phyloP scores from a whole-genome alignment of 2,113 vertebrate species.

The Pelodiscus sinensis region DNA sequence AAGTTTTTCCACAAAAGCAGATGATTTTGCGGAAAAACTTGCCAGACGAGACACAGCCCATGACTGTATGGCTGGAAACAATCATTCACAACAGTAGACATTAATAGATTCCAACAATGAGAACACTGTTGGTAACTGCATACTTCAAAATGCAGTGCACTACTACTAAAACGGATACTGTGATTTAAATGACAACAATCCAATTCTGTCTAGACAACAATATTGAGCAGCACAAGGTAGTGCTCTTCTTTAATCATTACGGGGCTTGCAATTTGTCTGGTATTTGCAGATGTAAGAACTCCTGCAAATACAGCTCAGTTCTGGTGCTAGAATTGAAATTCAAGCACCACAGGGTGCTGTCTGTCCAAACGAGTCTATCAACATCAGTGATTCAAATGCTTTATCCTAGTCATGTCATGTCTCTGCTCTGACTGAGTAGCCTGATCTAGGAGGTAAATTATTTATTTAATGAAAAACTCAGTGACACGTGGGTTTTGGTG shows the following conservation, averaged over 20 bases:
- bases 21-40: too few relatives aligned
- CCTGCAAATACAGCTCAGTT: not conserved
- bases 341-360: not conserved
- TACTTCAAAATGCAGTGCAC: conserved; percentile 46
- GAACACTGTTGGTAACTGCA: conserved; percentile 46
- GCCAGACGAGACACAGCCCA: too few relatives aligned
- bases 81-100: conserved; percentile 30
- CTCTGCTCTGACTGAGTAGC: not conserved
- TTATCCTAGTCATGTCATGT: not conserved
- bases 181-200: conserved; percentile 51
- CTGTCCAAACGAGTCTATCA: not conserved
- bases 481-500: not conserved
- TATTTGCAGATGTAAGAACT: not conserved
- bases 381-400: not conserved
- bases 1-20: too few relatives aligned
- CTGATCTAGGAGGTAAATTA: not conserved
- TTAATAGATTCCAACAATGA: conserved; percentile 59
- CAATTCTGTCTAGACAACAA: conserved; percentile 40
- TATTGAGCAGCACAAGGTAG: conserved; percentile 9
- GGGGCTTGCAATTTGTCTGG: not conserved
- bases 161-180: conserved; percentile 58
- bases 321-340: not conserved
- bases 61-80: not conserved
- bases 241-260: not conserved
- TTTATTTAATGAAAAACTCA: not conserved